Evolutionary conservation across 2,888 invertebrate species (phyloP), one percentile per base, ranked within the genome.

Genomic region (Orchesella flavescens): DNA sequence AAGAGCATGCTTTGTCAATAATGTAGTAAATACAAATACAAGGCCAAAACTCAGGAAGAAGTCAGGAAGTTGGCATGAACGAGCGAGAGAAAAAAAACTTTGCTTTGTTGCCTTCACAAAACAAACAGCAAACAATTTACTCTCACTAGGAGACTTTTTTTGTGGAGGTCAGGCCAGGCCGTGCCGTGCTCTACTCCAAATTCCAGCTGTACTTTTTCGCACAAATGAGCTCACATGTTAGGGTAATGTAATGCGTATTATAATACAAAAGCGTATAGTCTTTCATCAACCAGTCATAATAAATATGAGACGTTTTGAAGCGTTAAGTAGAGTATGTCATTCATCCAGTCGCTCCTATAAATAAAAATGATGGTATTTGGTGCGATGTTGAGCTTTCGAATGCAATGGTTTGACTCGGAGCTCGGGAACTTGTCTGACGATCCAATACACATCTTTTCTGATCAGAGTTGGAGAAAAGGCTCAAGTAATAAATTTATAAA

Each of bases 401-500:
- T 34, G 66, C 74, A 68, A 81, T 68, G 68, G 66, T 59, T 65
- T 44, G 53, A 74, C 24, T 59, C 34, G 81, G n/a, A n/a, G 7
- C 34, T 34, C 74, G 74, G 81, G 81, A 81, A 81, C 34, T 7
- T 34, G 34, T 74, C 59, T 68, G 81, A 74, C n/a, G n/a, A n/a
- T n/a, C n/a, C n/a, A n/a, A n/a, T 81, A 74, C 53, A 72, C 74
- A 81, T 68, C 74, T 72, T 72, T 68, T 81, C 34, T 68, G 81
- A 81, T 73, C 44, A 43, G 68, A 66, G 57, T 59, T 55, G 57
- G 61, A 59, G 17, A 55, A 61, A 72, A 78, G 71, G 55, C 63
- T 46, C 3, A 34, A 34, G 3, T 4, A 34, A 34, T 7, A 7
- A 34, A 34, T 34, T 2, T 34, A 7, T 23, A 43, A 80, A 80